A percentile compares a stretch with the other conserved stretches of the same genome.
Conservation (phyloP, 2,113 vertebrate species). For the Embiotoca jacksoni region DNA sequence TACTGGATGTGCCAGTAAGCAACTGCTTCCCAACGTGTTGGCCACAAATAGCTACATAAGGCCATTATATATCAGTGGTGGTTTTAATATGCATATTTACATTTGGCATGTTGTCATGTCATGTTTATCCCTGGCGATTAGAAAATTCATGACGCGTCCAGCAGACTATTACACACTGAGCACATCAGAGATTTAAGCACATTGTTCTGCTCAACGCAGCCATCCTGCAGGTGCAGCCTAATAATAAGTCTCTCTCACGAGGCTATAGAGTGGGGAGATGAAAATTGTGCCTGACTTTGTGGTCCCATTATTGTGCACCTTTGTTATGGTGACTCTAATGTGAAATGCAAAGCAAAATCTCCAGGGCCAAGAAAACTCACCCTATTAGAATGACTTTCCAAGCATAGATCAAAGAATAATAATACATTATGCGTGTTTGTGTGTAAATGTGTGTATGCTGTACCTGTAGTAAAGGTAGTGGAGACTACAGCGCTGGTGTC, state of each 20-base stretch:
- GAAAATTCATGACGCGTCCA: neutral
- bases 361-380: slow-evolving; percentile 15
- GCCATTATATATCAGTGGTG: neutral
- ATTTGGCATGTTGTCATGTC: slow-evolving; percentile 5
- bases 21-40: neutral
- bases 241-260: slow-evolving; percentile 23
- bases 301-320: slow-evolving; percentile 39
- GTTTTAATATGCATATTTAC: slow-evolving; percentile 5
- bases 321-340: slow-evolving; percentile 27
- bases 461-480: slow-evolving; percentile 93
- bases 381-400: slow-evolving; percentile 6
- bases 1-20: too few relatives aligned
- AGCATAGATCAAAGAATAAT: slow-evolving; percentile 19
- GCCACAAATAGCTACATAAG: neutral
- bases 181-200: slow-evolving; percentile 25
- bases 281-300: slow-evolving; percentile 23
- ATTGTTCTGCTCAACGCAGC: slow-evolving; percentile 7
- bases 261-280: neutral
- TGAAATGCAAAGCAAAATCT: slow-evolving; percentile 27
- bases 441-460: slow-evolving; percentile 8
- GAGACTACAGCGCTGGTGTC: slow-evolving; percentile 87
- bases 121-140: slow-evolving; percentile 14
- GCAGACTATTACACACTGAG: slow-evolving; percentile 19
- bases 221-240: slow-evolving; percentile 48
- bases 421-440: slow-evolving; percentile 1